Base-by-base conservation (phyloP, 2,888 invertebrate species). In the Lissocephala sabroskyi region DNA sequence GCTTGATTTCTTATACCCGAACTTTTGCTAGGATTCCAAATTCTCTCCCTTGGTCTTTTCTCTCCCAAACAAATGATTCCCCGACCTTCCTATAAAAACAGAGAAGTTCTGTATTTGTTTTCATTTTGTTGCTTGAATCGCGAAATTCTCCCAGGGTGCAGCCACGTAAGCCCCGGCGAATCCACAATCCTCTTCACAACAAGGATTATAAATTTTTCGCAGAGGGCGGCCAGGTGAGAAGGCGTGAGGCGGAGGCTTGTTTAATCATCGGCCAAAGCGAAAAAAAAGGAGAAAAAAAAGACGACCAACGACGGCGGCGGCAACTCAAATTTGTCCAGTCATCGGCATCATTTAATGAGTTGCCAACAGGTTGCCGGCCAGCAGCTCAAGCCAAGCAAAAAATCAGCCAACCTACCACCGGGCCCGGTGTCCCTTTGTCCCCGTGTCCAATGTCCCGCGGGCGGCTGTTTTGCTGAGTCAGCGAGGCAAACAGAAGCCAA, bases 331-430 rank as follows among this genome's bases (percentile, higher is more conserved):
- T 71, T 79, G 79, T 79, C 79, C 78, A 80, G 81, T 80, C 80
- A 80, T 80, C 73, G 80, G 78, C 79, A 79, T 68, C 78, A 71
- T 79, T 81, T 78, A 81, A 81, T 77, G 74, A 73, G 73, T 75
- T 75, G 76, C 73, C 63, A 74, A 68, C 68, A 73, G 70, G 70
- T 73, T 73, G 68, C 58, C 40, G 41, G 52, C 26, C 37, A 17
- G 40, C 17, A 40, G 49, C 41, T 41, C 53, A 71, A 67, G 37
- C 57, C 66, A 74, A 52, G 57, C 75, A 71, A 64, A 68, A 68
- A 70, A 70, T 70, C 71, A 65, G 54, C 59, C 35, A 35, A 35
- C 35, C 35, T 14, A 35, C 14, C 35, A 35, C 3, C 23, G 7
- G 23, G 7, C 23, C 7, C 23, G 7, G 7, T 23, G n/a, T n/a